Evolutionary conservation across 2,888 invertebrate species (phyloP), one percentile per base, ranked within the genome.

Genomic region (Exocentrus adspersus): DNA sequence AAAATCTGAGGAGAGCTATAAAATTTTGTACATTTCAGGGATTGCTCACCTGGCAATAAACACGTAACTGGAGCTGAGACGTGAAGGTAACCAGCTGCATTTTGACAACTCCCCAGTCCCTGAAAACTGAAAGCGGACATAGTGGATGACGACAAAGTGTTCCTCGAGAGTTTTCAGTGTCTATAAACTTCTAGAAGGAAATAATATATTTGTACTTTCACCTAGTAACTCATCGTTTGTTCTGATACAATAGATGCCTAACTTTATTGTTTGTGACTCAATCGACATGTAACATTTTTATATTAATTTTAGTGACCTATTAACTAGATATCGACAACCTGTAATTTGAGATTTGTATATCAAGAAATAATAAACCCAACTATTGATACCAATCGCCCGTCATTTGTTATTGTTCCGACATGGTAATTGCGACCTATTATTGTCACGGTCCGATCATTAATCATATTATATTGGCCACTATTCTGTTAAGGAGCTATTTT

Each of bases 41-140:
- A n/a, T n/a, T n/a, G n/a, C n/a, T n/a, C 24, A 14, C 12, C 9
- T 12, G 12, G 12, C 46, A 46, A 46, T 46, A 46, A 46, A 46
- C 46, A 46, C 24, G 20, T 46, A 46, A 24, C 14, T 24, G 46
- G 46, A 10, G 17, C 46, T 21, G 24, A 14, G 12, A 46, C 24
- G 46, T 46, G 46, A 46, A 46, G 12, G 21, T 24, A 24, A 24
- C 12, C 12, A n/a, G 9, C 24, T 46, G 46, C 46, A 46, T 46
- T n/a, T n/a, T n/a, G n/a, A n/a, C n/a, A n/a, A 46, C 24, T 24
- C 24, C 46, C 20, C 20, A 46, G 24, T n/a, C 24, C n/a, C 12
- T 24, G 46, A 46, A 20, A 46, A 46, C 46, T 20, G n/a, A 30
- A n/a, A 30, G 12, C n/a, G 14, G 24, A n/a, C n/a, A n/a, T n/a